Evolutionary conservation across 2,797 vertebrate species (phyloP), one percentile per base, ranked within the genome.

Genomic region (Paratrypauchen microcephalus): DNA sequence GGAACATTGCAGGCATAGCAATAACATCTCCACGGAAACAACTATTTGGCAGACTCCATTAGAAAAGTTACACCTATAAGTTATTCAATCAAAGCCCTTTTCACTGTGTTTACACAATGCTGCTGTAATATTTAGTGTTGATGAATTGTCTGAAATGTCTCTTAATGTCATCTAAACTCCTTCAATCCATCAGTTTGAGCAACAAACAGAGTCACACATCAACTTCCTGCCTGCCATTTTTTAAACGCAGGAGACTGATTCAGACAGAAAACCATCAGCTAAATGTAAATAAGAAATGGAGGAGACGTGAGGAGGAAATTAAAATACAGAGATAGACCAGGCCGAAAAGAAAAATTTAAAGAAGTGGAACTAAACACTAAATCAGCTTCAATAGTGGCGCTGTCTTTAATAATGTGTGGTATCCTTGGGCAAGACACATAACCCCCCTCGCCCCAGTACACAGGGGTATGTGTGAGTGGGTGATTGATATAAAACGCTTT

Each of bases 171-270:
- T 56, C 8, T 56, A 24, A 56, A 56, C 54, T 24, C 21, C 23
- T 56, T 56, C 4, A 56, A 56, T 56, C 54, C 54, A 26, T 56
- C 54, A 56, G 54, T 56, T 56, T 56, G 54, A 56, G 54, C 12
- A 12, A 56, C 26, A 23, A 56, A 56, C 54, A 12, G 23, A 56
- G 23, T 13, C 54, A 21, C 54, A 5, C 54, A 21, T 55, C 54
- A 56, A 56, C 54, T 24, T 56, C 54, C 23, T 24, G 21, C 4
- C 11, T 21, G 54, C 21, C 11, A 24, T 21, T 52, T 21, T 21
- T 52, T 21, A 24, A 56, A 56, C 23, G 23, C 32, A 36, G 32
- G 32, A 36, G 32, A 9, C 8, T 1, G 32, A 36, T 36, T 36
- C 23, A 26, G 54, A 56, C 54, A 24, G 54, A 56, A 56, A 24